Percentiles rank a stretch among this genome's conserved stretches.
phyloP scores from a whole-genome alignment of 2,797 vertebrate species.

The Coccyzus lansbergi region DNA sequence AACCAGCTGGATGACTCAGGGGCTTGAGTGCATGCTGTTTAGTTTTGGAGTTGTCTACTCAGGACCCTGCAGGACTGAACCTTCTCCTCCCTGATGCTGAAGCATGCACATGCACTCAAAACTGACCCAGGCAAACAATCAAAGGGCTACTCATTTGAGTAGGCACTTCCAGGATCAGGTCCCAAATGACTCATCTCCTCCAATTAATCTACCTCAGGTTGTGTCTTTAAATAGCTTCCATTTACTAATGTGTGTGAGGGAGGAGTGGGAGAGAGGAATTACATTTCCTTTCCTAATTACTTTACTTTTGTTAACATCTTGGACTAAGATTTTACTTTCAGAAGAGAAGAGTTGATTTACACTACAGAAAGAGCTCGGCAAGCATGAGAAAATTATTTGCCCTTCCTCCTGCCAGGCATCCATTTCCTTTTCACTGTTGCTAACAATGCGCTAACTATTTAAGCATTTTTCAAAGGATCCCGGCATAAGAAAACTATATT shows the following conservation, averaged over 20 bases:
- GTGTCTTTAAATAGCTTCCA: conserved; percentile 57
- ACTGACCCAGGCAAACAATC: conserved; percentile 23
- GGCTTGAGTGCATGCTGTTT: not conserved
- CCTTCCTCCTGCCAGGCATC: conserved; percentile 64
- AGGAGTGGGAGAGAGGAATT: conserved; percentile 50
- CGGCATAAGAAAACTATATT: conserved; percentile 68
- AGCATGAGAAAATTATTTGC: conserved; percentile 74
- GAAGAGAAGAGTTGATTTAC: conserved; percentile 65
- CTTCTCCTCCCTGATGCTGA: not conserved
- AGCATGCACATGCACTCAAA: not conserved
- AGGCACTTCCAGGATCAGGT: conserved; percentile 56
- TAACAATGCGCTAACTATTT: conserved; percentile 74
- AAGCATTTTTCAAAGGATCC: conserved; percentile 66
- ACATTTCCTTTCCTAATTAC: conserved; percentile 67
- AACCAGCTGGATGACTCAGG: not conserved
- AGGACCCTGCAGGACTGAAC: not conserved
- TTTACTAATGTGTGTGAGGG: conserved; percentile 4
- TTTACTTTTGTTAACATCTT: conserved; percentile 69
- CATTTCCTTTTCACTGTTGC: conserved; percentile 66
- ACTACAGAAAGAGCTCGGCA: conserved; percentile 62
- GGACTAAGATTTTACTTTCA: conserved; percentile 67
- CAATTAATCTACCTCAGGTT: conserved; percentile 45
- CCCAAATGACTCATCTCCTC: conserved; percentile 57
- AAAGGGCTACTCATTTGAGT: conserved; percentile 29
- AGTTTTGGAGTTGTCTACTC: not conserved